Evolutionary conservation across 2,888 invertebrate species (phyloP).

Genomic region (Cepaea hortensis): DNA sequence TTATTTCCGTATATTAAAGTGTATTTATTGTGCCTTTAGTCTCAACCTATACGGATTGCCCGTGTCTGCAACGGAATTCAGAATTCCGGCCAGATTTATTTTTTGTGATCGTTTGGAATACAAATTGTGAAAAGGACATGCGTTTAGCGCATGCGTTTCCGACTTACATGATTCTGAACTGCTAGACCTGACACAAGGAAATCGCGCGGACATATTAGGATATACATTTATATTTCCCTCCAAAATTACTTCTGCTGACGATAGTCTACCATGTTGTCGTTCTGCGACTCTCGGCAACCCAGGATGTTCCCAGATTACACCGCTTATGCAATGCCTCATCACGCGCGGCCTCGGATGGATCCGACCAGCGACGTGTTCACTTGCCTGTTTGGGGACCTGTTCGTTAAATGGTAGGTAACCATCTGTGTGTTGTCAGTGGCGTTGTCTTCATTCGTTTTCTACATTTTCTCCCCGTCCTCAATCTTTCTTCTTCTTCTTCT

Average conservation of each 20-base stretch:
- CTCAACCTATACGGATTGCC: too few relatives aligned
- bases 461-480: too few relatives aligned
- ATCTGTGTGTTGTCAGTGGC: neutral
- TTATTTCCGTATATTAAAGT: too few relatives aligned
- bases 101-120: too few relatives aligned
- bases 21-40: too few relatives aligned
- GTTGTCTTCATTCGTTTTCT: neutral
- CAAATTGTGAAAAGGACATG: too few relatives aligned
- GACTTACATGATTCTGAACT: too few relatives aligned
- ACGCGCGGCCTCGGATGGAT: slow-evolving; percentile 63
- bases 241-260: neutral
- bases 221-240: neutral
- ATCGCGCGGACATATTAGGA: neutral
- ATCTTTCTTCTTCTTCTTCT: neutral
- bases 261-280: slow-evolving; percentile 45
- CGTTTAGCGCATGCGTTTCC: too few relatives aligned
- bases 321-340: slow-evolving; percentile 45
- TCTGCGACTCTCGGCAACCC: slow-evolving; percentile 49
- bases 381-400: slow-evolving; percentile 71
- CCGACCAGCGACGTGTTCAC: slow-evolving; percentile 71
- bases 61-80: too few relatives aligned
- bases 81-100: too few relatives aligned
- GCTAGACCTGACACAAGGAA: too few relatives aligned
- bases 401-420: slow-evolving; percentile 70
- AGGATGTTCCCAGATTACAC: slow-evolving; percentile 52